These are phyloP conservation scores for Eptatretus atami DNA, from an alignment of 2,797 vertebrate species.

Conservation along the genomic window DNA sequence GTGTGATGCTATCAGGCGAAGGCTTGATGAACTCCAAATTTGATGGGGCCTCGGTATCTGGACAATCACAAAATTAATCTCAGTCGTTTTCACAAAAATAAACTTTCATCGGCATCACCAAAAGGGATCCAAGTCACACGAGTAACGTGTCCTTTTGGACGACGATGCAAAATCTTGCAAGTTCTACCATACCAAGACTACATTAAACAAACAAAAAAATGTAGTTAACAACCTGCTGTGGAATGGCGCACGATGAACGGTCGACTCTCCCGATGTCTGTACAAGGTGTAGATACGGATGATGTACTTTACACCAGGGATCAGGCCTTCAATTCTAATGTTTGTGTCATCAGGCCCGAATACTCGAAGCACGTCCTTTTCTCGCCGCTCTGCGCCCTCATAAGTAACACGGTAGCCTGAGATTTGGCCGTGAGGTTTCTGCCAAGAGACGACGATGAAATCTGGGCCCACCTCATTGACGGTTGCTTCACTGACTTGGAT, in stretches of 20 bases:
- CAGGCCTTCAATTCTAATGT: not conserved
- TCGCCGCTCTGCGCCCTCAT: not conserved
- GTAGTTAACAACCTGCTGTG: no score
- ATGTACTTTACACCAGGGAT: not conserved
- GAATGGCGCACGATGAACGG: not conserved
- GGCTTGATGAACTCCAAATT: not conserved
- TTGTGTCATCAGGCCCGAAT: not conserved
- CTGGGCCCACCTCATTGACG: not conserved
- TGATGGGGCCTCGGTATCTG: not conserved
- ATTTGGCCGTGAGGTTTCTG: no score
- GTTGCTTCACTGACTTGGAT: no score
- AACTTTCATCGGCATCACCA: no score
- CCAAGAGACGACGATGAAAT: not conserved
- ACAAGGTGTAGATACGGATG: not conserved
- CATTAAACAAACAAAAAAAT: no score
- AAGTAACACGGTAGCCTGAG: no score
- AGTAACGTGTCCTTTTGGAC: no score
- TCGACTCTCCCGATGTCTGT: not conserved
- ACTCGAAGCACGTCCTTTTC: not conserved
- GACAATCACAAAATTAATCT: no score
- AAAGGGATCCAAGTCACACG: no score
- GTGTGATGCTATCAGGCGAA: not conserved
- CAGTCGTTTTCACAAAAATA: no score
- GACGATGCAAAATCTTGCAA: no score
- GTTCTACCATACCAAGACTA: no score